Evolutionary conservation across 2,888 invertebrate species (phyloP).

Genomic region (Drosophila emarginata): DNA sequence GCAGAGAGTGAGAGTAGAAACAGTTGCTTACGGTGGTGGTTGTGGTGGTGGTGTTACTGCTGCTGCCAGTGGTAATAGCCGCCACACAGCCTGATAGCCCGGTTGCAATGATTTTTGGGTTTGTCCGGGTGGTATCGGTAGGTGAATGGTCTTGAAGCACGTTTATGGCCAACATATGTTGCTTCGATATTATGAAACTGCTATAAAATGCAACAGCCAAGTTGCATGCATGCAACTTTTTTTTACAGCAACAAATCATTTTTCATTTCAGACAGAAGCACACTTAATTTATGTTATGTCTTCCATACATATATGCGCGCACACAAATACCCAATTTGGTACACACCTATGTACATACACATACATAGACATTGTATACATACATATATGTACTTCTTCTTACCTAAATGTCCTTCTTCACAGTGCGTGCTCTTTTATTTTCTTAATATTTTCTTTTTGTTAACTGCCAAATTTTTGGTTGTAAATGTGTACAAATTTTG

Average conservation of each 20-base stretch:
- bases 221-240: conserved; percentile 41
- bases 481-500: too few species aligned
- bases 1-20: conserved; percentile 4
- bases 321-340: neutral
- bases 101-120: neutral
- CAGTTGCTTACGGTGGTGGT: conserved; percentile 1
- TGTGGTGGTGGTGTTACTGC: neutral
- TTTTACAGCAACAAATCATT: conserved; percentile 39
- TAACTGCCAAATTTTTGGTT: too few species aligned
- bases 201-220: conserved; percentile 35
- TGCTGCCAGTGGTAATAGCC: neutral
- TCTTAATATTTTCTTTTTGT: too few species aligned
- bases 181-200: conserved; percentile 59
- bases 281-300: conserved; percentile 35
- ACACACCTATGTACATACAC: neutral
- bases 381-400: too few species aligned
- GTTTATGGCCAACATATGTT: conserved; percentile 71
- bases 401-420: too few species aligned
- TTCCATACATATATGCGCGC: neutral
- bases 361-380: too few species aligned
- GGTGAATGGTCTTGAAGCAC: conserved; percentile 42
- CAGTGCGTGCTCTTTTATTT: too few species aligned
- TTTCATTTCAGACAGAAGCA: conserved; percentile 19
- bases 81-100: neutral
- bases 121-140: neutral